Evolutionary conservation across 2,797 vertebrate genomes (phyloP).

Genomic region (Ciconia nigra): DNA sequence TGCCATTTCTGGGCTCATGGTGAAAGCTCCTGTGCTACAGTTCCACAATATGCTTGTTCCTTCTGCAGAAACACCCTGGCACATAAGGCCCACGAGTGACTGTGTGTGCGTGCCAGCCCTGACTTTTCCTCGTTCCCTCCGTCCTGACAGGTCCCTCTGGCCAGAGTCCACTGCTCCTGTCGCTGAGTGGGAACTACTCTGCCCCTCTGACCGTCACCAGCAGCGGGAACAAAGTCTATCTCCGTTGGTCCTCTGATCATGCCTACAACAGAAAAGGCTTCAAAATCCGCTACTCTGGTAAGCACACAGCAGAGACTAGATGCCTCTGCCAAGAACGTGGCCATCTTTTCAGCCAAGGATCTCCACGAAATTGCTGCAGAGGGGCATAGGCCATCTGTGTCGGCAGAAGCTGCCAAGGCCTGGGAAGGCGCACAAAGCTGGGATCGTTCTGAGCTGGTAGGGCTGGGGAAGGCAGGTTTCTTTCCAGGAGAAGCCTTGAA

Average conservation of each 20-base stretch:
- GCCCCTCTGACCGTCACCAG: slow-evolving; percentile 91
- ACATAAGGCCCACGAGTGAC: rapidly evolving
- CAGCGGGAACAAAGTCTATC: slow-evolving; percentile 88
- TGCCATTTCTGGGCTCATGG: rapidly evolving
- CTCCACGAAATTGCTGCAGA: neutral
- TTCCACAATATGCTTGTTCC: rapidly evolving
- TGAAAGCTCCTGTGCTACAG: rapidly evolving
- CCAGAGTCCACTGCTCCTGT: slow-evolving; percentile 90
- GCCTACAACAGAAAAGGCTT: slow-evolving; percentile 96
- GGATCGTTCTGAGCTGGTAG: rapidly evolving
- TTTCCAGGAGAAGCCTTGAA: neutral
- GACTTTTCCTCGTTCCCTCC: neutral
- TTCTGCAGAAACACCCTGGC: neutral
- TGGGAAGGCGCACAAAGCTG: rapidly evolving
- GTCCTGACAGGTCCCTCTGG: slow-evolving; percentile 85
- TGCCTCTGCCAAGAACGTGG: neutral
- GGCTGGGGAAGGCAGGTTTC: neutral
- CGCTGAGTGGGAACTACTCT: slow-evolving; percentile 96
- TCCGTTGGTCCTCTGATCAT: slow-evolving; percentile 97
- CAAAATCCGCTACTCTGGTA: slow-evolving; percentile 94
- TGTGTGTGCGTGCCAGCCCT: neutral
- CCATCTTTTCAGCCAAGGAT: neutral
- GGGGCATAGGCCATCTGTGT: neutral
- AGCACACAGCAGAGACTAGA: neutral
- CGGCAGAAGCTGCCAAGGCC: neutral